Conservation (phyloP, 2,113 vertebrate genomes). For the Coptodon bakossiorum region DNA sequence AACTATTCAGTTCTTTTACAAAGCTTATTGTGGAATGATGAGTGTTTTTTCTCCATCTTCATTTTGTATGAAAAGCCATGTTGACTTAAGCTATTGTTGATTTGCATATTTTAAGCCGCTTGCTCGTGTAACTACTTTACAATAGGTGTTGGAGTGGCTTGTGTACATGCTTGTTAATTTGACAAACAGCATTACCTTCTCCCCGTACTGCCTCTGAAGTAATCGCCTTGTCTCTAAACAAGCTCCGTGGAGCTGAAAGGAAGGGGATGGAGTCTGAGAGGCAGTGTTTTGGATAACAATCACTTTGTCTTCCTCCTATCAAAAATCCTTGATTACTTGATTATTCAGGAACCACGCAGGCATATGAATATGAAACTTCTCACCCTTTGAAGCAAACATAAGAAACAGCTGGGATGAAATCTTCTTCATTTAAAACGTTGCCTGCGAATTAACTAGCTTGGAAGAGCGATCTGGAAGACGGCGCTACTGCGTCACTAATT, state of each 20-base stretch:
- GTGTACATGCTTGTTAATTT: neutral
- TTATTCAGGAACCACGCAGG: neutral
- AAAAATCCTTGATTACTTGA: neutral
- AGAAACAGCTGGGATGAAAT: neutral
- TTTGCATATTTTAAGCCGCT: neutral
- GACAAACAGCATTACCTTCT: neutral
- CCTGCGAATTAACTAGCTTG: neutral
- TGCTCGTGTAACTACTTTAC: neutral
- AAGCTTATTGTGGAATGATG: neutral
- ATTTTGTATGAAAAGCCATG: neutral
- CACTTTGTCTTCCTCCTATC: neutral
- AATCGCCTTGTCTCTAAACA: neutral
- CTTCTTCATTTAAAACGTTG: neutral
- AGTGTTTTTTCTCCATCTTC: neutral
- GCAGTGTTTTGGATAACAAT: slow-evolving; percentile 19
- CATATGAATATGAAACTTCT: neutral
- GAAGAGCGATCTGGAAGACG: neutral
- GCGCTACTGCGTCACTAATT: neutral
- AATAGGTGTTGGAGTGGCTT: neutral
- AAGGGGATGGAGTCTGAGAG: neutral
- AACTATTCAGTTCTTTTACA: neutral
- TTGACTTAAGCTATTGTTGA: neutral
- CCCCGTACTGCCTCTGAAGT: neutral
- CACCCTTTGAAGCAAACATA: neutral
- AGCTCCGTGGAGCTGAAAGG: neutral